Conservation (phyloP, 2,113 vertebrate genomes). For the Petrocephalus zakoni region DNA sequence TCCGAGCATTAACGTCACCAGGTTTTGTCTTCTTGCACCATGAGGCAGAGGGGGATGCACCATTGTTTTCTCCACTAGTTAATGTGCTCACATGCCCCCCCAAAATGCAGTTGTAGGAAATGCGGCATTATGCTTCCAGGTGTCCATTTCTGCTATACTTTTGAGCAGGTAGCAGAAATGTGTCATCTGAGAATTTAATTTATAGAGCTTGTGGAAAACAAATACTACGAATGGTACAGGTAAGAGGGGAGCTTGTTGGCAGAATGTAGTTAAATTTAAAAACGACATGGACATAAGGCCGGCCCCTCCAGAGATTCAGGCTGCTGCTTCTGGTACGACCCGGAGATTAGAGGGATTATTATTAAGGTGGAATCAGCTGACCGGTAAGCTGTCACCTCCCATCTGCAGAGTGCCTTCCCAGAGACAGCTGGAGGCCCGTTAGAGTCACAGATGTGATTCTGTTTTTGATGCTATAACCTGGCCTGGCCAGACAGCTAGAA, state of each 20-base stretch:
- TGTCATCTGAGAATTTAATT: background rate
- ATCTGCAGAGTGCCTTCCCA: background rate
- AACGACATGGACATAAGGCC: background rate
- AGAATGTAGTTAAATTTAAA: background rate
- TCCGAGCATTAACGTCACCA: background rate
- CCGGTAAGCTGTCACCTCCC: background rate
- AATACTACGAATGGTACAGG: background rate
- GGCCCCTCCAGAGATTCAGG: background rate
- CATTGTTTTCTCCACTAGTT: background rate
- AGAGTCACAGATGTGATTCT: background rate
- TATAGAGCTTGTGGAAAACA: background rate
- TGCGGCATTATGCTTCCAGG: background rate
- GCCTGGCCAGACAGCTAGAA: background rate
- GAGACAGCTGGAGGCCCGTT: background rate
- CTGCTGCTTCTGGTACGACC: background rate
- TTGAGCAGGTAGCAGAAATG: background rate
- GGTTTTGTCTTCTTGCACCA: background rate
- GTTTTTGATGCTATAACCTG: background rate
- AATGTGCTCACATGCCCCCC: background rate
- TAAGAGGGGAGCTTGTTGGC: background rate
- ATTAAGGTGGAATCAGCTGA: background rate
- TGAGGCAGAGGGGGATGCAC: background rate
- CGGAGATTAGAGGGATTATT: background rate
- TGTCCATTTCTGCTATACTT: background rate
- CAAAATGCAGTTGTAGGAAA: background rate